A percentile compares a stretch with the other conserved stretches of the same genome.
Evolutionary conservation across 2,888 invertebrate genomes (phyloP).

Genomic region (Coenonympha arcania): DNA sequence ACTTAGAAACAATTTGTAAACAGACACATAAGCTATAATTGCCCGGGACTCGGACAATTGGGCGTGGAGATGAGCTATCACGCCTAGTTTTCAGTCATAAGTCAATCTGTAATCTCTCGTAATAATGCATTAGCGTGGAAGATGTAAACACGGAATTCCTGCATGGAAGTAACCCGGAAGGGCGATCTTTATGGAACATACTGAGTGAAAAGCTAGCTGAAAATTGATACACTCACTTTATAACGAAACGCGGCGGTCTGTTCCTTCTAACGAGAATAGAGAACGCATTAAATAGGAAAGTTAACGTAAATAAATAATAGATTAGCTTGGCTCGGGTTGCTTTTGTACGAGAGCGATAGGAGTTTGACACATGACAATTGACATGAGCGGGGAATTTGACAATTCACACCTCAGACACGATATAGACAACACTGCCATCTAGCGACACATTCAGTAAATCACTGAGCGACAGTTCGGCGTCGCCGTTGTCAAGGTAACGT

Average conservation of each 20-base stretch:
- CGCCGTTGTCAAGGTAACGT: constrained; percentile 10
- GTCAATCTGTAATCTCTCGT: constrained; percentile 29
- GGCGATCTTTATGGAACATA: constrained; percentile 49
- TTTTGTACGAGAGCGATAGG: constrained; percentile 57
- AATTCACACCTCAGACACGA: constrained; percentile 30
- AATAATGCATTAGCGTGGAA: constrained; percentile 25
- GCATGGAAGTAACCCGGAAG: constrained; percentile 50
- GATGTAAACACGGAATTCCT: constrained; percentile 46
- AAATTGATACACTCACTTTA: constrained; percentile 44
- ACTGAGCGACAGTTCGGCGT: constrained; percentile 1
- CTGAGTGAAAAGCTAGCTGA: constrained; percentile 53
- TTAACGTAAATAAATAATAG: constrained; percentile 65
- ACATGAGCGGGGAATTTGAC: constrained; percentile 32
- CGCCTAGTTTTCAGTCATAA: constrained; percentile 32
- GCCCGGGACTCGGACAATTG: constrained; percentile 36
- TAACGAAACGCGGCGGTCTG: constrained; percentile 41
- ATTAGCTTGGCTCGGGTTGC: constrained; percentile 65
- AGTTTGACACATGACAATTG: constrained; percentile 38
- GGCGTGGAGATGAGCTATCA: constrained; percentile 37
- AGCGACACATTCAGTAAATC: constrained; percentile 29
- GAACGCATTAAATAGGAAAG: constrained; percentile 52
- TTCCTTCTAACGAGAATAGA: constrained; percentile 34
- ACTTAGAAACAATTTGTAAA: constrained; percentile 68
- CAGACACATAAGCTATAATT: constrained; percentile 54
- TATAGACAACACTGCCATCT: constrained; percentile 48